Evolutionary conservation across 1,140 invertebrate species (phyloP), one percentile per base, ranked within the genome.

Genomic region (Telenomus remus): DNA sequence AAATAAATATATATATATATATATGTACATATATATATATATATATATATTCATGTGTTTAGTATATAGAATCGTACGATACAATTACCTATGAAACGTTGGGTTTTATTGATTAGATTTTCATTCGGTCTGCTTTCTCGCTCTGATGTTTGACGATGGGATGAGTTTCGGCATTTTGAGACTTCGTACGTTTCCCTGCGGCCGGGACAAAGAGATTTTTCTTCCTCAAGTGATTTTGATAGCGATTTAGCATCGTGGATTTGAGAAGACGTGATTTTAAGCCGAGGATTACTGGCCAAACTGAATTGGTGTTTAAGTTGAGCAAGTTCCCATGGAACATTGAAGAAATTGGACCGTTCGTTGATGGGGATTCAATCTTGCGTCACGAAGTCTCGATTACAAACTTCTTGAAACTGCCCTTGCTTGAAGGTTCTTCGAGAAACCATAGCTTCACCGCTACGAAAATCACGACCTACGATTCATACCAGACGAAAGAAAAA

Each of bases 1-100:
- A 68, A 53, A 46, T 74, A 75, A 70, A 60, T 59, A 71, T 76
- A 51, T 63, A 63, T 69, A 76, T 71, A 51, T 51, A 44, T 51
- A 44, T 43, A 65, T 65, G 33, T 14, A 66, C 49, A 50, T 50
- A 16, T 56, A 66, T 51, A 14, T 50, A 44, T 57, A 39, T 37
- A 27, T 48, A n/a, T 19, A 4, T 9, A 39, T 39, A 2, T 39
- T 35, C 10, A 10, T 39, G 37, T 39, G 1, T 27, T 27, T 27
- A 27, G n/a, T 27, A 27, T 27, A 27, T 27, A 27, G 19, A 27
- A 27, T 6, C 19, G 19, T 27, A 27, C 19, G 6, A 27, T 27
- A 27, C 2, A 10, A 34, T 48, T 73, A 54, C 15, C 10, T 54
- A 69, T 35, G 37, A 66, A 65, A 66, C 47, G 16, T 57, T 56